Conservation (phyloP, 2,113 vertebrate species). For the Aphyosemion australe region DNA sequence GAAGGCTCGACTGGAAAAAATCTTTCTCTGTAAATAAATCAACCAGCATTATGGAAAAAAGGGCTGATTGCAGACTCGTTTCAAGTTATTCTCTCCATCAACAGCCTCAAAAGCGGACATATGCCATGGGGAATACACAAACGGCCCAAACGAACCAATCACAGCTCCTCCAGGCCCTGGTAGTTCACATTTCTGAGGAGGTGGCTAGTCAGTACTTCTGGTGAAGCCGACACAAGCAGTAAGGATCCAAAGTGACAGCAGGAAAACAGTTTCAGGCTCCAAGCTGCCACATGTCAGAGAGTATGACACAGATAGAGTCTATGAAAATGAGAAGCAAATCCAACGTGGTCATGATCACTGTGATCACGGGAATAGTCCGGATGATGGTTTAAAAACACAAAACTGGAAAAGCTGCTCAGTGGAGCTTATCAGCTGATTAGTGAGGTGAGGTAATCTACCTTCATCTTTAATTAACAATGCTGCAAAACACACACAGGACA, state of each 20-base stretch:
- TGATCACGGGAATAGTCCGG: slow-evolving; percentile 9
- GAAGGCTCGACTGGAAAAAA: neutral
- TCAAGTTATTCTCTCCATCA: neutral
- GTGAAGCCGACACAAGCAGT: neutral
- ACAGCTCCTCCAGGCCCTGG: neutral
- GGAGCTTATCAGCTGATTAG: neutral
- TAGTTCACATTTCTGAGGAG: neutral
- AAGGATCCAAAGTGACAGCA: neutral
- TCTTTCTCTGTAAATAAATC: neutral
- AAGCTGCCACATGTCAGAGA: neutral
- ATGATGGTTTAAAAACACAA: neutral
- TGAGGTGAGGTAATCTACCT: slow-evolving; percentile 4
- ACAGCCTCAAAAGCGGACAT: neutral
- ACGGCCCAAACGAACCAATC: slow-evolving; percentile 4
- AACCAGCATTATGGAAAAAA: slow-evolving; percentile 15
- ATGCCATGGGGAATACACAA: slow-evolving; percentile 2
- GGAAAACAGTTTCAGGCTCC: neutral
- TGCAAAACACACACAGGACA: neutral
- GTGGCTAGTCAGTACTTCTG: neutral
- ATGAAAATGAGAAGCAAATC: slow-evolving; percentile 30
- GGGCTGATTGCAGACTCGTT: neutral
- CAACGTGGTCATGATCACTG: neutral
- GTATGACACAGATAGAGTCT: slow-evolving; percentile 25
- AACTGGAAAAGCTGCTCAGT: slow-evolving; percentile 16
- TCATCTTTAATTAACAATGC: neutral